A percentile compares a stretch with the other conserved stretches of the same genome.
phyloP scores from a whole-genome alignment of 2,113 vertebrate genomes.

The Scalopus aquaticus region DNA sequence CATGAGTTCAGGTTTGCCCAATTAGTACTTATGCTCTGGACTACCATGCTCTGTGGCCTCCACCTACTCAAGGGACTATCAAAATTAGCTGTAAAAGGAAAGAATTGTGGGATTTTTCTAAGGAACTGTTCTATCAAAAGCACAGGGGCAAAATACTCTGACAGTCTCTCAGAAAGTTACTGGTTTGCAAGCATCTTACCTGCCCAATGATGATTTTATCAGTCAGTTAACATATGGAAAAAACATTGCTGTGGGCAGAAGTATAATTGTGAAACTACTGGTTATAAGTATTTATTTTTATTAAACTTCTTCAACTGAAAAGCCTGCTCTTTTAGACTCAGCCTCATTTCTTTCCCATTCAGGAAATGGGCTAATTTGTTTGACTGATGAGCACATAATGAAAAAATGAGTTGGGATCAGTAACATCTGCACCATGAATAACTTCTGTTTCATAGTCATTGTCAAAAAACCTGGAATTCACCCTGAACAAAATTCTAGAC shows the following conservation, averaged over 20 bases:
- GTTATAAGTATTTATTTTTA: constrained; percentile 16
- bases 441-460: background rate
- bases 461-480: background rate
- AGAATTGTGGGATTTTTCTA: background rate
- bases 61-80: background rate
- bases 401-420: background rate
- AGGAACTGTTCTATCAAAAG: background rate
- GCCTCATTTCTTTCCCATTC: background rate
- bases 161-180: background rate
- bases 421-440: background rate
- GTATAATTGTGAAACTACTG: background rate
- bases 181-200: background rate
- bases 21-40: background rate
- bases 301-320: constrained; percentile 6
- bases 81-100: background rate
- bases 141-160: background rate
- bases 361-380: background rate
- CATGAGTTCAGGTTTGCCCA: background rate
- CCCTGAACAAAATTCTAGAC: background rate
- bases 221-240: background rate
- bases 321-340: background rate
- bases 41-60: background rate
- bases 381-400: background rate
- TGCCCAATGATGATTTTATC: background rate
- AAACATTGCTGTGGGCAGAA: background rate